Evolutionary conservation across 2,113 vertebrate species (phyloP), one percentile per base, ranked within the genome.

Genomic region (Mungos mungo): DNA sequence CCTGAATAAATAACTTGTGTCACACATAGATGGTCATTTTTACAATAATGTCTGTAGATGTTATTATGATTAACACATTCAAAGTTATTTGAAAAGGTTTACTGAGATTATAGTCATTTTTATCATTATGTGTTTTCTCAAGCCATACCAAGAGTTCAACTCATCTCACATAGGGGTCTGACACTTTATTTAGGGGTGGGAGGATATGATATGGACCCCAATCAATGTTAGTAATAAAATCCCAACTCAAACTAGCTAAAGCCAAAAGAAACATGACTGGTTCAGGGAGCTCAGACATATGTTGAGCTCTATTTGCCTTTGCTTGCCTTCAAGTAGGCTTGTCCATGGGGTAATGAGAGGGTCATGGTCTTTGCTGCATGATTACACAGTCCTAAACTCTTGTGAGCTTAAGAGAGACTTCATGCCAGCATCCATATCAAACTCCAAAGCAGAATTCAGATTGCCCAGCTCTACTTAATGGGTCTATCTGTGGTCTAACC

Each of bases 111-210:
- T 27, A 85, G 35, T 69, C 16, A 79, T 50, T 96, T 94, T 95
- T 87, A 47, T 93, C 60, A 90, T 79, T 84, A 33, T 35, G 65
- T 84, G 57, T 79, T 93, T 97, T 83, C n/a, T 94, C n/a, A 88
- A 95, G n/a, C n/a, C 35, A 68, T 50, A 45, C 35, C 93, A 41
- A 66, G 91, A 92, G 45, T 87, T 93, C 41, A 96, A 19, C 33
- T 97, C 29, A 19, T 41, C 72, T 82, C 54, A 87, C 1, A 50
- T 57, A 66, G 27, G n/a, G 25, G 9, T 71, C 54, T 88, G 54
- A 76, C 45, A 69, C 12, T 33, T 57, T 87, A 27, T 45, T 19
- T 2, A 0, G 13, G 33, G 5, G 4, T 18, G 3, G 35, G 3
- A 27, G 5, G 45, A 12, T 76, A 7, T 65, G n/a, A 33, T 65